Evolutionary conservation across 2,797 vertebrate species (phyloP).

Genomic region (Lepus oiostolus): DNA sequence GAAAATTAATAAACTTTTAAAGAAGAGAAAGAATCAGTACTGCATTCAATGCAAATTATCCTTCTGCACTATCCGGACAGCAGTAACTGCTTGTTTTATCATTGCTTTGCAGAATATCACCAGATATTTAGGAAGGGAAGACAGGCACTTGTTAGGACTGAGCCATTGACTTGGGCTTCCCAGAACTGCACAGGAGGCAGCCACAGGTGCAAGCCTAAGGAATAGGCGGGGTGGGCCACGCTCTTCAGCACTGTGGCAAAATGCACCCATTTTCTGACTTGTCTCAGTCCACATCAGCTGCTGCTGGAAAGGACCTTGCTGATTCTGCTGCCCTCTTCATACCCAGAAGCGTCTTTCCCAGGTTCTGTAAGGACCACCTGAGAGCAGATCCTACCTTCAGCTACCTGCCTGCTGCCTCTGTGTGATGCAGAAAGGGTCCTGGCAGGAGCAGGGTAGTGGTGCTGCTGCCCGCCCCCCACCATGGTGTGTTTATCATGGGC

Average conservation of each 20-base stretch:
- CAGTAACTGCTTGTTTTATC: conserved; percentile 47
- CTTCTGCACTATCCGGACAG: conserved; percentile 30
- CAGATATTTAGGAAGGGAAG: conserved; percentile 66
- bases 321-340: background rate
- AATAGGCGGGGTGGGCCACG: background rate
- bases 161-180: background rate
- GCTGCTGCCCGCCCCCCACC: background rate
- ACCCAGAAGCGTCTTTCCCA: background rate
- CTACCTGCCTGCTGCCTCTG: background rate
- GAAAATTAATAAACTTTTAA: too few relatives aligned
- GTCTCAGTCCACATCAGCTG: background rate
- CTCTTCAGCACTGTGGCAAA: conserved; percentile 54
- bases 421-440: too few relatives aligned
- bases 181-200: too few relatives aligned
- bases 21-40: background rate
- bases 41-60: conserved; percentile 1
- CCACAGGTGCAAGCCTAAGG: fast-evolving
- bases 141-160: background rate
- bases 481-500: background rate
- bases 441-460: background rate
- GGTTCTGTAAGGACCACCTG: background rate
- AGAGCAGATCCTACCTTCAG: background rate
- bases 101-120: background rate
- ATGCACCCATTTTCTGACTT: background rate
- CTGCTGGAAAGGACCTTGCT: background rate